Conservation (phyloP, 2,113 vertebrate species). For the Ictidomys tridecemlineatus region DNA sequence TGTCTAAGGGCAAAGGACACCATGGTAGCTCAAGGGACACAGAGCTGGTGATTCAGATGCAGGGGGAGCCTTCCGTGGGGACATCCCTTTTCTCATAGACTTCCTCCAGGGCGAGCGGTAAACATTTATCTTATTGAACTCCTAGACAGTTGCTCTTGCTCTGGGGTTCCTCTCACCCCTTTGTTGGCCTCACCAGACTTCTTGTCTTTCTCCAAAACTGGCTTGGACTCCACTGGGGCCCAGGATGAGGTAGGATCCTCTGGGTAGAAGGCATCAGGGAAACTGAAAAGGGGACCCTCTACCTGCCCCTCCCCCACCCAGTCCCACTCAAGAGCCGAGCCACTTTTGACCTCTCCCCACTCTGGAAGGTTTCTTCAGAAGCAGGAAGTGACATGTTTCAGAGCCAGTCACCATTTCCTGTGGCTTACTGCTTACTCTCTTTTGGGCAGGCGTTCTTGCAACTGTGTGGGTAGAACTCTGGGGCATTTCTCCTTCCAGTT, state of each 20-base stretch:
- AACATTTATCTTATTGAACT: background rate
- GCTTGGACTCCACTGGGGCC: background rate
- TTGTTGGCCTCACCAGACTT: background rate
- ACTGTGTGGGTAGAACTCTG: background rate
- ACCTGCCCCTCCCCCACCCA: background rate
- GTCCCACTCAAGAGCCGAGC: background rate
- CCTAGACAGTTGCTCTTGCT: background rate
- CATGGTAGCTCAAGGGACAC: background rate
- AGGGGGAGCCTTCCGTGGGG: background rate
- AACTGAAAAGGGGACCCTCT: background rate
- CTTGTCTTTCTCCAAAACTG: background rate
- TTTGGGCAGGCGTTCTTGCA: conserved; percentile 40
- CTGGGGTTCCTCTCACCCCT: background rate
- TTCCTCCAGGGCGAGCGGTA: fast-evolving
- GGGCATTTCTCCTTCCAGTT: background rate
- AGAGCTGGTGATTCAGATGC: background rate
- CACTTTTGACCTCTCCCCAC: background rate
- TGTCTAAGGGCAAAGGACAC: background rate
- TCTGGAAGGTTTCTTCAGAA: conserved; percentile 56
- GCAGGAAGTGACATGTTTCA: conserved; percentile 68
- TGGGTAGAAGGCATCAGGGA: background rate
- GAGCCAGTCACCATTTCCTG: conserved; percentile 69
- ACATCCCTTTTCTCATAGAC: background rate
- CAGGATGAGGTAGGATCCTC: background rate
- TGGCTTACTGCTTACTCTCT: conserved; percentile 50